Base-by-base conservation (phyloP, 2,797 vertebrate genomes). In the Dendrocincla tyrannina region DNA sequence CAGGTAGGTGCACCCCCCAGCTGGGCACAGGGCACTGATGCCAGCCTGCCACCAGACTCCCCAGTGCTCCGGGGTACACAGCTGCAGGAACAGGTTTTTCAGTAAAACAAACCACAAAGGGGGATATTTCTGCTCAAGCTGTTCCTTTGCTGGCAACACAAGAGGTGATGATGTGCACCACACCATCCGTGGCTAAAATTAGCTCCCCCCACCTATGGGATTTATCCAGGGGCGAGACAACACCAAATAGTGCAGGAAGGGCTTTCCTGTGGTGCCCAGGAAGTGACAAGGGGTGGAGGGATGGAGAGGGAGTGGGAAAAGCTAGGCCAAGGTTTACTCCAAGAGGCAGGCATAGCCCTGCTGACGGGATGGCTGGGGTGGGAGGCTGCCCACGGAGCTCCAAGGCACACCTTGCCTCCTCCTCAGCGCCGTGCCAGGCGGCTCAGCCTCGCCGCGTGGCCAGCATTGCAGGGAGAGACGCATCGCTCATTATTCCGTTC, bases 401-500 rank as follows among this genome's bases (percentile, higher is more conserved):
- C 47, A 4, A 1, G 9, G 77, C 62, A 47, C 46, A 42, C 85
- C 74, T 67, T 55, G 66, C 93, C 89, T 91, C 60, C 86, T 75
- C 76, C 83, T 63, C 6, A 0, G 44, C 32, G 64, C 88, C 7
- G 2, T 9, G 17, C 63, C 2, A 0, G 53, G 39, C 44, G 30
- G 50, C 88, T 94, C 17, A 9, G 92, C 91, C 76, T 28, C 5
- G 25, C 76, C 14, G 5, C 23, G 27, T 72, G 88, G 92, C 85
- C 13, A 1, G 91, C 67, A 0, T 60, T 75, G 11, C 84, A 92
- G 86, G 63, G 74, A 67, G 81, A 96, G 89, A 91, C 6, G 1
- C 91, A 82, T 81, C 39, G 2, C 74, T 95, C 94, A 2, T 93
- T 94, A 84, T 87, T 76, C 89, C 76, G 81, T 94, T 95, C 92